Base-by-base conservation (phyloP, 2,888 invertebrate genomes). In the Scaptomyza tumidula region DNA sequence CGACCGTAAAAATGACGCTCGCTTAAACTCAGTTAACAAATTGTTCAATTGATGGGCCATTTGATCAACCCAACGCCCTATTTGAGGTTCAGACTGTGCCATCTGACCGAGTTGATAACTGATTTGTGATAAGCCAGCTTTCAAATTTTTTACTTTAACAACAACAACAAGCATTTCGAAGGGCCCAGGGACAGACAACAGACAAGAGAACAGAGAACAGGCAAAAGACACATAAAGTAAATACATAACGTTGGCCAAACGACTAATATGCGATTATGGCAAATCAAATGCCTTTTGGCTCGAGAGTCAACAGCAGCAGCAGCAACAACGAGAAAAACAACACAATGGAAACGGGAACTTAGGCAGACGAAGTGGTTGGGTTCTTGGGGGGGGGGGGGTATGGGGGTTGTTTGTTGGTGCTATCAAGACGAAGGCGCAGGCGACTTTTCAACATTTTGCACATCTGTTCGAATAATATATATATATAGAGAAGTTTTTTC, bases 181-280 rank as follows among this genome's bases (percentile, higher is more conserved):
- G 44, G 59, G 59, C 68, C n/a, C n/a, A 68, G 75, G 59, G 54
- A 55, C 74, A 50, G 53, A 54, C 24, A 24, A 52, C 50, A 33
- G 49, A 31, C 48, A 41, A 35, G n/a, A n/a, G n/a, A n/a, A 7
- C 14, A 44, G 54, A 55, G 19, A 24, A 24, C 13, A 31, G 66
- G n/a, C n/a, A n/a, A n/a, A 75, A 80, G 70, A 80, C 87, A 85
- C 72, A 88, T 82, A 82, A 87, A 79, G 70, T 74, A 79, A 83
- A 82, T 78, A 83, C 74, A 73, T 69, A 83, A 80, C 73, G 66
- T 73, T 70, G 88, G 76, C 73, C 79, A 88, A 83, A 83, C 80
- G 84, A 80, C 88, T 88, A 83, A 84, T 84, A 86, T 83, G 80
- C 84, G 86, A 84, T 84, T 88, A 88, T 83, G 80, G 89, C 73